Evolutionary conservation across 2,888 invertebrate species (phyloP).

Genomic region (Horisme vitalbata): DNA sequence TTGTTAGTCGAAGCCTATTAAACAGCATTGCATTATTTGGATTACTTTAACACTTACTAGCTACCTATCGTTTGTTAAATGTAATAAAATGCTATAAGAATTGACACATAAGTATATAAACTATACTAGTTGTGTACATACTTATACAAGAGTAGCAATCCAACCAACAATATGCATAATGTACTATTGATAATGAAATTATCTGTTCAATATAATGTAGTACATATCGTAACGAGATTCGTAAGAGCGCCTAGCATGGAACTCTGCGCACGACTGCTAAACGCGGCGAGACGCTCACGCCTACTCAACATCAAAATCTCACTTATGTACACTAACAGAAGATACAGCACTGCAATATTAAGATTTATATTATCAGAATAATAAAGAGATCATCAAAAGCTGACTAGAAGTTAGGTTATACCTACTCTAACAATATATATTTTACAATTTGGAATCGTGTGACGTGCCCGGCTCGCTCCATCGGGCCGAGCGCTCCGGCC

Average conservation of each 20-base stretch:
- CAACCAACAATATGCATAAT: constrained; percentile 78
- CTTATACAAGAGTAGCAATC: constrained; percentile 81
- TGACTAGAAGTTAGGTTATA: constrained; percentile 77
- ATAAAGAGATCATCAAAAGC: constrained; percentile 78
- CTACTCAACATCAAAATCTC: constrained; percentile 60
- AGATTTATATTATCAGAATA: constrained; percentile 67
- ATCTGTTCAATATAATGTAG: constrained; percentile 64
- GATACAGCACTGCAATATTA: constrained; percentile 64
- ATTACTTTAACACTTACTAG: constrained; percentile 81
- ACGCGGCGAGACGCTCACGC: constrained; percentile 37
- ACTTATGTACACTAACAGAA: constrained; percentile 67
- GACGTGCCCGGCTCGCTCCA: constrained; percentile 14
- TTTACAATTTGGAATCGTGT: constrained; percentile 41
- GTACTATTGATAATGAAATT: constrained; percentile 80
- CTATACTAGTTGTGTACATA: constrained; percentile 84
- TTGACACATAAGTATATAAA: constrained; percentile 84
- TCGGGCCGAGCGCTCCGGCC: too few species aligned
- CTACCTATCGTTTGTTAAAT: constrained; percentile 79
- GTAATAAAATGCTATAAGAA: constrained; percentile 83
- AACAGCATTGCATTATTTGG: constrained; percentile 64
- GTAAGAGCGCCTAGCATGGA: constrained; percentile 29
- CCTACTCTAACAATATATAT: constrained; percentile 73
- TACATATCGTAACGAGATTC: constrained; percentile 51
- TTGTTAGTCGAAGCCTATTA: constrained; percentile 60
- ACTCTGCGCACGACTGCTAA: constrained; percentile 36